Evolutionary conservation across 2,113 vertebrate genomes (phyloP).

Genomic region (Carlito syrichta): DNA sequence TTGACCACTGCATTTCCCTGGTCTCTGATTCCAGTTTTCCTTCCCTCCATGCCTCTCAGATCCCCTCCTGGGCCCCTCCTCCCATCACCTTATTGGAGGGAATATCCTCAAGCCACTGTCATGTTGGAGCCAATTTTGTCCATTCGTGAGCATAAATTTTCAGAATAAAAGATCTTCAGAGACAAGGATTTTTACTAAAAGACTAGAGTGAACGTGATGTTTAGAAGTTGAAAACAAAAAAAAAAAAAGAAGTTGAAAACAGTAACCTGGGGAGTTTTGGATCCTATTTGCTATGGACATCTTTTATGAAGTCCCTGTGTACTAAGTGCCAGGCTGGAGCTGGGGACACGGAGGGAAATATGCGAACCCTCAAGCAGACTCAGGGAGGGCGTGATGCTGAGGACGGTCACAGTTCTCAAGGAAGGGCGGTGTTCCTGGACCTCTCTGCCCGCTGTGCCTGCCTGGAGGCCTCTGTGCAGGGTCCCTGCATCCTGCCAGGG

Average conservation of each 20-base stretch:
- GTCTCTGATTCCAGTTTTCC: background rate
- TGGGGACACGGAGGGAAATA: background rate
- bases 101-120: background rate
- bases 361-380: background rate
- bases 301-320: background rate
- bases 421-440: too few relatives aligned
- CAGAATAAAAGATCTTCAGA: background rate
- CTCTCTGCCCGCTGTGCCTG: background rate
- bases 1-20: background rate
- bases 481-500: background rate
- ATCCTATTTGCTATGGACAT: background rate
- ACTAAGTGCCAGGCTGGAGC: background rate
- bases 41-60: background rate
- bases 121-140: background rate
- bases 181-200: background rate
- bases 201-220: background rate
- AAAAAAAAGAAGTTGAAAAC: conserved; percentile 7
- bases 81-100: background rate
- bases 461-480: background rate
- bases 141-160: background rate
- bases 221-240: conserved; percentile 4
- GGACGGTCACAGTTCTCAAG: too few relatives aligned
- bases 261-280: background rate
- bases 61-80: background rate
- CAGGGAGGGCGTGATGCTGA: background rate